These are phyloP conservation scores for Caenorhabditis sp. DNA, from an alignment of 2,888 invertebrate genomes.

Conservation along the genomic window DNA sequence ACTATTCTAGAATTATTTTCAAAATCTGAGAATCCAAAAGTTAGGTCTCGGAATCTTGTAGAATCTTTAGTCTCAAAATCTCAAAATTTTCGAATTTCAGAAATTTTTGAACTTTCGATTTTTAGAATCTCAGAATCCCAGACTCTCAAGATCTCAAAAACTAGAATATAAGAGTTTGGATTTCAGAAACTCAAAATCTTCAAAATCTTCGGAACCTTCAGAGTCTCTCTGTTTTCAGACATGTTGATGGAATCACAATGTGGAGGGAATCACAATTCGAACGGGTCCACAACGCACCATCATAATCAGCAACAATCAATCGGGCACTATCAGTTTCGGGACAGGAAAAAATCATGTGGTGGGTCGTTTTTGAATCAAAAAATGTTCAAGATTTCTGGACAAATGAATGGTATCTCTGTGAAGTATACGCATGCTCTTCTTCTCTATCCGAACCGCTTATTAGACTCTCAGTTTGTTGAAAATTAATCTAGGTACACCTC, in stretches of 20 bases:
- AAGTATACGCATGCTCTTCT: conserved; percentile 11
- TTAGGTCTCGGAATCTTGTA: no score
- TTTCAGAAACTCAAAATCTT: no score
- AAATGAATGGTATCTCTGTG: not conserved
- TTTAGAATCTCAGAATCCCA: no score
- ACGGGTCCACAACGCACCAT: not conserved
- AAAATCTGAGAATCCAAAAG: no score
- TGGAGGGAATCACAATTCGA: conserved; percentile 11
- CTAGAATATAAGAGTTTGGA: no score
- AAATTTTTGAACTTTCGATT: no score
- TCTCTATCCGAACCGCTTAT: not conserved
- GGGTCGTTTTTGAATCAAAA: conserved; percentile 21
- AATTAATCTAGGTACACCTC: conserved; percentile 28
- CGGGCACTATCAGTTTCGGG: conserved; percentile 44
- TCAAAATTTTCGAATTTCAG: no score
- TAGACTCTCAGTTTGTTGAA: conserved; percentile 18
- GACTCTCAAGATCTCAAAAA: no score
- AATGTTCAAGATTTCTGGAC: not conserved
- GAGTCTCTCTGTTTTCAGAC: not conserved
- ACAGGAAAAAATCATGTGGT: conserved; percentile 64
- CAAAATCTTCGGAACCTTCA: no score
- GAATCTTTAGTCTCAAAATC: no score
- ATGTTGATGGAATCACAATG: conserved; percentile 61
- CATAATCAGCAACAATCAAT: conserved; percentile 25
- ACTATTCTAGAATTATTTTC: no score